Base-by-base conservation (phyloP, 2,113 vertebrate species). In the Hemicordylus capensis region DNA sequence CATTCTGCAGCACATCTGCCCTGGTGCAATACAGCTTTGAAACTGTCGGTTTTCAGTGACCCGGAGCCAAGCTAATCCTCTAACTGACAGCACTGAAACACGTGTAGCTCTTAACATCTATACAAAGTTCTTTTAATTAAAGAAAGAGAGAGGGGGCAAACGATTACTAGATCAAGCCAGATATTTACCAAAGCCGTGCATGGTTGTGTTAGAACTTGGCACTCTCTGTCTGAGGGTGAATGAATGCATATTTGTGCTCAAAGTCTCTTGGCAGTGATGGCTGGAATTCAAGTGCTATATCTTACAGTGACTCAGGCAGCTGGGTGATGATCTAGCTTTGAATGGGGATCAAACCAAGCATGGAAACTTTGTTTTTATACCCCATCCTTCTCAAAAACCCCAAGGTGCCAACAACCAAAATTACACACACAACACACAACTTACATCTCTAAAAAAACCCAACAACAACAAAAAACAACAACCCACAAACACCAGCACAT, bases 311-410 rank as follows among this genome's bases (percentile, higher is more conserved):
- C 69, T 87, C 88, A 73, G 48, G 48, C 51, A 54, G 87, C 72
- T n/a, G n/a, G n/a, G n/a, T n/a, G n/a, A n/a, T 84, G 39, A 76
- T 66, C 82, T 88, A 78, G 48, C 64, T 90, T 58, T 90, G 78
- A 90, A 54, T 82, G 58, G 61, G 56, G 86, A 87, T 1, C 46
- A 42, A 58, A 89, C 61, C 37, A 10, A 66, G 42, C 61, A 80
- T 14, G 59, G n/a, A 17, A 66, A 10, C 6, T 46, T 22, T 31
- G 9, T 48, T 72, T 44, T 80, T 93, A 80, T 59, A 59, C 28
- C 37, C 76, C 1, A 10, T 61, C 75, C 34, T 56, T 51, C 48
- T 87, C 79, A 76, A 51, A 74, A 6, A 20, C 73, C 46, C 34
- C 51, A 76, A 56, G n/a, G 34, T 64, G 34, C n/a, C n/a, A n/a